A percentile compares a stretch with the other conserved stretches of the same genome.
Conservation (phyloP, 2,888 invertebrate species). For the Temnothorax rugatulus region DNA sequence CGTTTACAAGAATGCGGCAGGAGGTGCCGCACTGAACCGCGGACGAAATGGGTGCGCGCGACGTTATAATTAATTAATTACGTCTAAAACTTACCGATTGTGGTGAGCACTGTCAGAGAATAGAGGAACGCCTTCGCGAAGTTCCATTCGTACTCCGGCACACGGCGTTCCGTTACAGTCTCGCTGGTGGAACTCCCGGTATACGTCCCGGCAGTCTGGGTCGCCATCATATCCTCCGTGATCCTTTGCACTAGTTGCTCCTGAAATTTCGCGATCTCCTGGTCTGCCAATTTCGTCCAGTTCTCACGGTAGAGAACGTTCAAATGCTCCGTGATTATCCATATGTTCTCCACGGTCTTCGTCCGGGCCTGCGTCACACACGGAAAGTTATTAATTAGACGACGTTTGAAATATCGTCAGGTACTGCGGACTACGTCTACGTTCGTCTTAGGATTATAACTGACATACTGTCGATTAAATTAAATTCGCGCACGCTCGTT, state of each 20-base stretch:
- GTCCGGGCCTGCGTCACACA: constrained; percentile 87
- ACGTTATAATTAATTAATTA: constrained; percentile 55
- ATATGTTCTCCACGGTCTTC: constrained; percentile 94
- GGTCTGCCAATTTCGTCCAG: constrained; percentile 94
- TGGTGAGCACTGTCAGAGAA: constrained; percentile 97
- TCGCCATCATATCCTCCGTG: constrained; percentile 91
- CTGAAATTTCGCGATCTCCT: constrained; percentile 93
- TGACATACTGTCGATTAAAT: constrained; percentile 28
- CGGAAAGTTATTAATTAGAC: constrained; percentile 41
- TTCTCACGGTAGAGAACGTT: constrained; percentile 96
- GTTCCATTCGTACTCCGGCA: constrained; percentile 92
- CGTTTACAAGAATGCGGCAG: neutral
- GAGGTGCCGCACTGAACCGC: constrained; percentile 6
- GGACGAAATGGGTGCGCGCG: neutral
- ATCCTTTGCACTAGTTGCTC: constrained; percentile 93
- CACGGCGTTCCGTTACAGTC: constrained; percentile 80
- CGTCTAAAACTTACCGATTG: constrained; percentile 91
- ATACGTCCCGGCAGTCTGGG: constrained; percentile 86
- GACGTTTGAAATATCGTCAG: constrained; percentile 36
- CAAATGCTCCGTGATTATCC: constrained; percentile 95
- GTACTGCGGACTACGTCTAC: neutral
- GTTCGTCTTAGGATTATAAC: constrained; percentile 15
- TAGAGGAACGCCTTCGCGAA: constrained; percentile 97
- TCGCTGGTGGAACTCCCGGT: constrained; percentile 77
- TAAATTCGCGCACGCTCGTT: neutral